Conservation (phyloP, 1,140 invertebrate species). For the Drosophila azteca region DNA sequence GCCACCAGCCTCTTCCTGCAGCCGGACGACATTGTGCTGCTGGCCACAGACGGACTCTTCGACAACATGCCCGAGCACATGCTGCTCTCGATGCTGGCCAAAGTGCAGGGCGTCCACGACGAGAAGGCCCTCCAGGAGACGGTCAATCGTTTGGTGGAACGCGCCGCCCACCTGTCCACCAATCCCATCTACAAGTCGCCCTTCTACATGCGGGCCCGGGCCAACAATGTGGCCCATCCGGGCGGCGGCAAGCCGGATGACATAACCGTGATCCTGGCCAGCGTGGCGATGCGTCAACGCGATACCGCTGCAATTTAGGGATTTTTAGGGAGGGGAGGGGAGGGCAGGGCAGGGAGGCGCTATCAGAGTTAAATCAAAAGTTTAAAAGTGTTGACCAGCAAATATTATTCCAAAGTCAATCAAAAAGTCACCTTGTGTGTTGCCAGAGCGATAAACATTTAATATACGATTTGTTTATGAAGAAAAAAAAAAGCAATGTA, state of each 20-base stretch:
- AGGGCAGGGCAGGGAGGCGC: no score
- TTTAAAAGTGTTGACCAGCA: neutral
- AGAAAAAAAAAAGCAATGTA: neutral
- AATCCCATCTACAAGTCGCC: slow-evolving; percentile 39
- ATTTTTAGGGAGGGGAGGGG: no score
- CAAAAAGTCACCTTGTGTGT: neutral
- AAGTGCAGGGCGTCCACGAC: slow-evolving; percentile 11
- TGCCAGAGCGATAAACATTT: slow-evolving; percentile 23
- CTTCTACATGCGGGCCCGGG: slow-evolving; percentile 42
- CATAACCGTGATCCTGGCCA: slow-evolving; percentile 62
- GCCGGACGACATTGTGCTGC: slow-evolving; percentile 43
- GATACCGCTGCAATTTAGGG: neutral
- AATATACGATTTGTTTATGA: slow-evolving; percentile 15
- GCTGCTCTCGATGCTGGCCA: slow-evolving; percentile 24
- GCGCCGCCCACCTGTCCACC: slow-evolving; percentile 33
- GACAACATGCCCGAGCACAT: slow-evolving; percentile 60
- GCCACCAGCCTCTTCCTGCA: slow-evolving; percentile 23
- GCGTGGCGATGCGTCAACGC: slow-evolving; percentile 34
- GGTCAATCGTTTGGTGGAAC: slow-evolving; percentile 42
- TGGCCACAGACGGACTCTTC: slow-evolving; percentile 63
- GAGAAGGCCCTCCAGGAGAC: slow-evolving; percentile 26
- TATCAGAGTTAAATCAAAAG: no score
- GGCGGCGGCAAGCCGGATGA: slow-evolving; percentile 65
- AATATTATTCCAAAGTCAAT: slow-evolving; percentile 26
- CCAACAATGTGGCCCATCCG: slow-evolving; percentile 13